Percentiles rank a stretch among this genome's conserved stretches.
Conservation (phyloP, 2,797 vertebrate genomes). For the Tiaroga cobitis region DNA sequence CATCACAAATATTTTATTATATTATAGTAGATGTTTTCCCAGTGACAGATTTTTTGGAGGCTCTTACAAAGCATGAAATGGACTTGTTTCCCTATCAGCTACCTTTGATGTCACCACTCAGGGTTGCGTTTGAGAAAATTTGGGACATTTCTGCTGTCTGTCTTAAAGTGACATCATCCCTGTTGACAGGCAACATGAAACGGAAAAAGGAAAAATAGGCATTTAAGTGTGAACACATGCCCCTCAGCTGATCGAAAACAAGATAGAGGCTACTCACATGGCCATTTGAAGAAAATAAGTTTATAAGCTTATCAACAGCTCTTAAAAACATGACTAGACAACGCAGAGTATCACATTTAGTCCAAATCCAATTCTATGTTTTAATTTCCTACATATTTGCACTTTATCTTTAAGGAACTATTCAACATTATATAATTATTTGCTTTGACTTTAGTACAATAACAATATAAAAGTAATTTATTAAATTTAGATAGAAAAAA, state of each 20-base stretch:
- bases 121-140: not conserved
- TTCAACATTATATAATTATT: not conserved
- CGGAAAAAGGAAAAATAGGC: not conserved
- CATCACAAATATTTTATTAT: not conserved
- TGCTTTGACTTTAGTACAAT: not conserved
- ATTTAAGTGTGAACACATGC: slow-evolving; percentile 12
- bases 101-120: not conserved
- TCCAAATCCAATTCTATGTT: not conserved
- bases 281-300: not conserved
- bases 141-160: not conserved
- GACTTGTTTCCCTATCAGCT: not conserved
- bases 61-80: not conserved
- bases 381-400: not conserved
- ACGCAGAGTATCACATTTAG: not conserved
- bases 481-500: not conserved
- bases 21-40: not conserved
- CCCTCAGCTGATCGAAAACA: not conserved
- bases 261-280: not conserved
- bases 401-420: not conserved
- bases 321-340: not conserved
- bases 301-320: not conserved
- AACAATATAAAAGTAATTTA: not conserved
- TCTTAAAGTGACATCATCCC: not conserved
- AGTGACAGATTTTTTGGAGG: not conserved
- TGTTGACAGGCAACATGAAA: not conserved